Evolutionary conservation across 2,113 vertebrate species (phyloP).

Genomic region (Lagopus leucura): DNA sequence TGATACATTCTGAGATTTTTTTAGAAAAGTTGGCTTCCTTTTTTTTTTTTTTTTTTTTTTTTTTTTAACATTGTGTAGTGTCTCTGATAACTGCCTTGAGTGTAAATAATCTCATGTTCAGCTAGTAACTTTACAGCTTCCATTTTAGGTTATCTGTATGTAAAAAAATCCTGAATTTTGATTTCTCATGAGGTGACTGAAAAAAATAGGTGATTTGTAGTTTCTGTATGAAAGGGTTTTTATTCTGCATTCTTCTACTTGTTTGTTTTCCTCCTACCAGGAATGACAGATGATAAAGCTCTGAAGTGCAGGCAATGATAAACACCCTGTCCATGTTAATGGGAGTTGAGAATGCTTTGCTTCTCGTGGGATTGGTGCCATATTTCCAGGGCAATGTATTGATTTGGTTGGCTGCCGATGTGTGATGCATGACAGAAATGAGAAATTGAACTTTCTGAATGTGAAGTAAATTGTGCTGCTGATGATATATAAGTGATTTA

Average conservation of each 20-base stretch:
- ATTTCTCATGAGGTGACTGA: background rate
- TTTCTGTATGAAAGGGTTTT: background rate
- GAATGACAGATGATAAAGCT: background rate
- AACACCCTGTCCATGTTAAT: background rate
- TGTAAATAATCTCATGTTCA: background rate
- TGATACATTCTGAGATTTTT: background rate
- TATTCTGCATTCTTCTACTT: background rate
- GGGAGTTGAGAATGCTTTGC: background rate
- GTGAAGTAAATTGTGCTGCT: constrained; percentile 6
- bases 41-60: background rate
- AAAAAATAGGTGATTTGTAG: background rate
- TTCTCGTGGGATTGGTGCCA: background rate
- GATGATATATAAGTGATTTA: background rate
- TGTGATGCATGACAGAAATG: constrained; percentile 35
- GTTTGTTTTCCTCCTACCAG: background rate
- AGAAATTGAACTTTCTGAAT: constrained; percentile 45
- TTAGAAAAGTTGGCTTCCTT: background rate
- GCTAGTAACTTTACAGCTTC: background rate
- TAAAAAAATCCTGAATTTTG: background rate
- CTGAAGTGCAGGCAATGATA: background rate
- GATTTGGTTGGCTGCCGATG: constrained; percentile 32
- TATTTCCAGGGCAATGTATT: constrained; percentile 12
- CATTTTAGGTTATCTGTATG: background rate
- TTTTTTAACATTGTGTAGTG: background rate
- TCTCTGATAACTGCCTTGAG: background rate